Base-by-base conservation (phyloP, 1,140 invertebrate species). In the Ostrea denselamellosa region DNA sequence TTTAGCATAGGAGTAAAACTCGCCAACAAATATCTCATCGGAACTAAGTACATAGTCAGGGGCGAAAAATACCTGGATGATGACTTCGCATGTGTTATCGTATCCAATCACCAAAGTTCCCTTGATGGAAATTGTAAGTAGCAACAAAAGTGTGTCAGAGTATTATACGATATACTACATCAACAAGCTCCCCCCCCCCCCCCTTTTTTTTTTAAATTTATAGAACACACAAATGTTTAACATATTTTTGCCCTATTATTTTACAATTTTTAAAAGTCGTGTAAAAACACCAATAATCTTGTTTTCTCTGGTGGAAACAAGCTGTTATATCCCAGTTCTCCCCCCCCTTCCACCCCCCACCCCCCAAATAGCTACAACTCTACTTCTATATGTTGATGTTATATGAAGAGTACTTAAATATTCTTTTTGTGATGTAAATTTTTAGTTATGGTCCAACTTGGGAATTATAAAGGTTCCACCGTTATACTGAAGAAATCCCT, bases 41-140 rank as follows among this genome's bases (percentile, higher is more conserved):
- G 83, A 28, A 85, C 53, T 85, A 85, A 85, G 83, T 56, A 58
- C 83, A 85, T 85, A 85, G 56, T 85, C 22, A 54, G 83, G 56
- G n/a, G 52, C n/a, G 28, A 58, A 53, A 17, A 54, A 53, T 34
- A 62, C n/a, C 12, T 85, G n/a, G 56, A 85, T 0, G 56, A 85
- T 28, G 83, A 54, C 83, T 25, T 52, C 52, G 53, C 51, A 2
- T 34, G 51, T 19, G 22, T 58, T 22, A 56, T 85, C 8, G 22
- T 85, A 10, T 85, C 25, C 34, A 58, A 85, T 17, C 51, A 58
- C 22, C 83, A 85, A 22, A 85, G 53, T 56, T 85, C 53, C 22
- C 53, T 85, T 19, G 56, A 85, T 25, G 53, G 53, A 62, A 85
- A 85, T 28, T 85, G 53, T 85, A 85, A 58, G 83, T 85, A 22